Evolutionary conservation across 1,140 invertebrate genomes (phyloP).

Genomic region (Drosophila bifasciata): DNA sequence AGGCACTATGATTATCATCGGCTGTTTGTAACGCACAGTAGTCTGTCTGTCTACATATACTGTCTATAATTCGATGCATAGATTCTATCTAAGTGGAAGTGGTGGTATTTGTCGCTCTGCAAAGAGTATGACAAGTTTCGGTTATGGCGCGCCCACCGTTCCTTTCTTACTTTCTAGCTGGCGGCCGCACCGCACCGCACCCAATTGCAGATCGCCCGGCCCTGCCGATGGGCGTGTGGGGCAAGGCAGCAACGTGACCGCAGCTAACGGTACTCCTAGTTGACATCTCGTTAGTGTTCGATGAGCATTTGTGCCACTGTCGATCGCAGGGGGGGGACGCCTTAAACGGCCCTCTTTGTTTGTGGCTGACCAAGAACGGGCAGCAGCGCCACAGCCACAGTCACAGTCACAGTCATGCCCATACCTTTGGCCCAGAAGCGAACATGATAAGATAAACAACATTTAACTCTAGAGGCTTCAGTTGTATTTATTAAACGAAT

Average conservation of each 20-base stretch:
- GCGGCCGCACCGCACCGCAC: conserved; percentile 34
- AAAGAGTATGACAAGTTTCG: conserved; percentile 1
- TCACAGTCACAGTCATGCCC: conserved; percentile 12
- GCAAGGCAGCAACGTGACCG: conserved; percentile 56
- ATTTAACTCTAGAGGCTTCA: conserved; percentile 19
- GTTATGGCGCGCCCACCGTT: too few relatives aligned
- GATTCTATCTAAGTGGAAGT: too few relatives aligned
- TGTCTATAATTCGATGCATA: too few relatives aligned
- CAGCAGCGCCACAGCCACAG: conserved; percentile 13
- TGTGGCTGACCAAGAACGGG: not conserved
- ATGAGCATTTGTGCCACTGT: conserved; percentile 45
- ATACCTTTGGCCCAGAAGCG: conserved; percentile 11
- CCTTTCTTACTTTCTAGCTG: not conserved
- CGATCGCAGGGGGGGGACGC: conserved; percentile 5
- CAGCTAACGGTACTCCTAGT: conserved; percentile 69
- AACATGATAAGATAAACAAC: conserved; percentile 64
- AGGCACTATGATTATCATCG: too few relatives aligned
- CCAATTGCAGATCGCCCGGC: conserved; percentile 37
- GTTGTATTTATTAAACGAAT: not conserved
- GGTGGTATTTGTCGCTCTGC: too few relatives aligned
- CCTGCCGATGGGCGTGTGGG: conserved; percentile 4
- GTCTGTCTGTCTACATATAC: not conserved
- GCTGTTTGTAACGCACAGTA: too few relatives aligned
- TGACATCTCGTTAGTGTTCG: conserved; percentile 72
- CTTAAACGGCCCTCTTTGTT: conserved; percentile 17